A percentile compares a stretch with the other conserved stretches of the same genome.
phyloP scores from a whole-genome alignment of 35 echinoderm and acorn worm genomes.

The Stichopus chloronotus region DNA sequence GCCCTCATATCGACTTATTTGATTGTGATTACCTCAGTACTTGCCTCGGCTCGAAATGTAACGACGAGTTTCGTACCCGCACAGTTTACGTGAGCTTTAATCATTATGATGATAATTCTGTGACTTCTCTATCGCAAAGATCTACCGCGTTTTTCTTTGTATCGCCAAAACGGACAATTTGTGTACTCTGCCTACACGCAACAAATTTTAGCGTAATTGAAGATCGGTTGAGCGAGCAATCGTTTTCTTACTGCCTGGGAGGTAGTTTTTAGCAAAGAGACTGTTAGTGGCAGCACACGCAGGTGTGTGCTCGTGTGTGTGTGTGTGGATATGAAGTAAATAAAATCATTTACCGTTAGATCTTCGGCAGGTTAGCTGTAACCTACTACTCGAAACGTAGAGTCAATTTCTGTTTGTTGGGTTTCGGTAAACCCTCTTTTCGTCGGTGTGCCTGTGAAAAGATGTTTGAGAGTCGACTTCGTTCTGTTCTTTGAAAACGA shows the following conservation, averaged over 20 bases:
- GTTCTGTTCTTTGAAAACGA: too few relatives aligned
- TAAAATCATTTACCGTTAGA: conserved; percentile 19
- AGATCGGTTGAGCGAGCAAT: conserved; percentile 57
- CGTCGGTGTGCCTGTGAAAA: too few relatives aligned
- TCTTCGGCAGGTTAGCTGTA: conserved; percentile 19
- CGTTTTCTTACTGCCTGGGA: not conserved
- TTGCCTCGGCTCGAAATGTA: not conserved
- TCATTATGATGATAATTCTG: conserved; percentile 59
- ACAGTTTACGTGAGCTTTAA: conserved; percentile 5
- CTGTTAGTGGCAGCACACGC: conserved; percentile 1
- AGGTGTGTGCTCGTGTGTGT: conserved; percentile 23
- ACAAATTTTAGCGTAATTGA: conserved; percentile 60
- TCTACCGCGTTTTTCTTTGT: conserved; percentile 18
- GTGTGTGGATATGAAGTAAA: not conserved
- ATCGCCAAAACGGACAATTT: conserved; percentile 34
- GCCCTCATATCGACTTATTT: conserved; percentile 40
- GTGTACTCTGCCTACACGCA: conserved; percentile 61
- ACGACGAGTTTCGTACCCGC: conserved; percentile 13
- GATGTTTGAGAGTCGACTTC: too few relatives aligned
- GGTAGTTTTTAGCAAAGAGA: conserved; percentile 20
- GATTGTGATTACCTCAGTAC: not conserved
- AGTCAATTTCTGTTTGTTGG: not conserved
- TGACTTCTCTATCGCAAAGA: conserved; percentile 31
- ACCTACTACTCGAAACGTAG: not conserved
- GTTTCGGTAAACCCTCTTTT: not conserved